Conservation (phyloP, 1,140 invertebrate genomes). For the Pachyrhynchus sulphureomaculatus region DNA sequence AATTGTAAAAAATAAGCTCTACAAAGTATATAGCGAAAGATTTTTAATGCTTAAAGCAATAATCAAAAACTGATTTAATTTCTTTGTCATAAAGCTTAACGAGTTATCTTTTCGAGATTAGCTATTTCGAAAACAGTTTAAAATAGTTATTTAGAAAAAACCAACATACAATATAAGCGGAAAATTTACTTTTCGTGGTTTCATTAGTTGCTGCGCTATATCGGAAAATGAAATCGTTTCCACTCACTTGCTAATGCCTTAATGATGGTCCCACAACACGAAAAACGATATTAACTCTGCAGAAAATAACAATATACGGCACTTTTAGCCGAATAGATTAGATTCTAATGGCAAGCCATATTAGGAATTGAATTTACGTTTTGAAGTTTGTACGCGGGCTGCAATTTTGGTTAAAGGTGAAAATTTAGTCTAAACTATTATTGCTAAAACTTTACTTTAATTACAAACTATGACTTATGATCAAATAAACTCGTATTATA, state of each 20-base stretch:
- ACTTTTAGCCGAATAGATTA: conserved; percentile 29
- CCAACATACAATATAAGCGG: background rate
- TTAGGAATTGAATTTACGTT: conserved; percentile 25
- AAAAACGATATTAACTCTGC: conserved; percentile 24
- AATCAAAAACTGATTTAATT: too few species aligned
- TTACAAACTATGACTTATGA: too few species aligned
- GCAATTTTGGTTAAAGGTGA: background rate
- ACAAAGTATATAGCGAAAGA: too few species aligned
- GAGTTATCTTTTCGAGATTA: too few species aligned
- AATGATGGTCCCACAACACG: conserved; percentile 28
- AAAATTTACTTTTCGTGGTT: conserved; percentile 22
- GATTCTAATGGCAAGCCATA: conserved; percentile 24
- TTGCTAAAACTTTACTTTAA: background rate
- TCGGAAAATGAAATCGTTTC: conserved; percentile 28
- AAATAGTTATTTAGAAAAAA: conserved; percentile 8
- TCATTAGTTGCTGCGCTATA: conserved; percentile 27
- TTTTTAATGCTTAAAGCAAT: too few species aligned
- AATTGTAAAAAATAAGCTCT: too few species aligned
- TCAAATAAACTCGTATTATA: too few species aligned
- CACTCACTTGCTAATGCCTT: conserved; percentile 26
- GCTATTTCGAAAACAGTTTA: too few species aligned
- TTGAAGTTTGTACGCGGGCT: background rate
- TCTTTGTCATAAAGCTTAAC: too few species aligned
- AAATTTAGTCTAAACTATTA: background rate
- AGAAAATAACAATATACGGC: conserved; percentile 29